Evolutionary conservation across 2,113 vertebrate species (phyloP).

Genomic region (Lampris megalopsis): DNA sequence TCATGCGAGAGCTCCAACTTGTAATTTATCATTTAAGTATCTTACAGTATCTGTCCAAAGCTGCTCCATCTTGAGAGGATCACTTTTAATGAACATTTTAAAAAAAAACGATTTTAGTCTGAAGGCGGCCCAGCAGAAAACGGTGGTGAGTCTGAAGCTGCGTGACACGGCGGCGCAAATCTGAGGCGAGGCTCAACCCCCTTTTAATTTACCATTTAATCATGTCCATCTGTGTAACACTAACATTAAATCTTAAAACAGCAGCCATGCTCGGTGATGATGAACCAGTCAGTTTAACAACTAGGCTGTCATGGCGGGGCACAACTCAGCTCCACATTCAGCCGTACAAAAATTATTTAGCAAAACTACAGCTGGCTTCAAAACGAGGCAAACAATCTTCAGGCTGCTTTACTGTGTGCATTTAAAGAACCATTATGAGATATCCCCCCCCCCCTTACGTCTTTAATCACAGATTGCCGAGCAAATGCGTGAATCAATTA

Average conservation of each 20-base stretch:
- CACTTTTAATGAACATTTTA: neutral
- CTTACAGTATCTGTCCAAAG: neutral
- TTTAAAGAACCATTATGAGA: too few species aligned
- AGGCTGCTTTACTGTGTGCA: too few species aligned
- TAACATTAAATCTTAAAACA: slow-evolving; percentile 7
- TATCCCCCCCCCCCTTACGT: too few species aligned
- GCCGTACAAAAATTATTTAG: too few species aligned
- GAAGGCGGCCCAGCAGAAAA: too few species aligned
- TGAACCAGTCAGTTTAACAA: neutral
- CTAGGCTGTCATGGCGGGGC: neutral
- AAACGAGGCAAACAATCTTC: too few species aligned
- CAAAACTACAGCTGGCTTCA: too few species aligned
- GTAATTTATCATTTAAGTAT: neutral
- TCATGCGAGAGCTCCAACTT: neutral
- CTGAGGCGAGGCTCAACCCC: neutral
- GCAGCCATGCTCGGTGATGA: too few species aligned
- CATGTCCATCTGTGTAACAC: slow-evolving; percentile 13
- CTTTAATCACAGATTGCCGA: too few species aligned
- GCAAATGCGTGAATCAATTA: too few species aligned
- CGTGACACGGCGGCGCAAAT: neutral
- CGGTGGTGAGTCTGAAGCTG: too few species aligned
- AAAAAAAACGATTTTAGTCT: neutral
- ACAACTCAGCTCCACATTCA: neutral
- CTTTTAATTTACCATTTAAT: neutral
- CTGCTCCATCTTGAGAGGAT: neutral